Evolutionary conservation across 2,888 invertebrate species (phyloP).

Genomic region (Lagria hirta): DNA sequence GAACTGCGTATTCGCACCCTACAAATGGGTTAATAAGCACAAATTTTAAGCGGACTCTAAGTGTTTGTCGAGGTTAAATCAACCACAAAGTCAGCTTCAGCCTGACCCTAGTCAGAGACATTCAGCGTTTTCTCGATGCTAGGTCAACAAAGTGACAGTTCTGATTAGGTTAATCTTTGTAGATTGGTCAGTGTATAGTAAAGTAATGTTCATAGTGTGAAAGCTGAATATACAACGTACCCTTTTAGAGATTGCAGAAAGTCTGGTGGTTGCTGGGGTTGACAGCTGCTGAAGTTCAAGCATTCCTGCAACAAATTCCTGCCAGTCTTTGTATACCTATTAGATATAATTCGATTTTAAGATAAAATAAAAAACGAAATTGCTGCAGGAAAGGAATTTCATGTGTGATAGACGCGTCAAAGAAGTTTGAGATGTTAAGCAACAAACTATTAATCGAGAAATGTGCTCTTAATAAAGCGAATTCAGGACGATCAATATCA

Average conservation of each 20-base stretch:
- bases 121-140: constrained; percentile 2
- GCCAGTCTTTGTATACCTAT: constrained; percentile 27
- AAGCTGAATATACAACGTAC: constrained; percentile 22
- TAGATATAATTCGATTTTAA: constrained; percentile 20
- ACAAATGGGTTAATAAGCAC: constrained; percentile 4
- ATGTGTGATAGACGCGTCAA: no score
- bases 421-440: no score
- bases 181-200: constrained; percentile 19
- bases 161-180: constrained; percentile 25
- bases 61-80: constrained; percentile 7
- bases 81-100: background rate
- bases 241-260: constrained; percentile 32
- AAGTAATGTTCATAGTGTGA: constrained; percentile 11
- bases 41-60: constrained; percentile 6
- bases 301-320: constrained; percentile 28
- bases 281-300: constrained; percentile 33
- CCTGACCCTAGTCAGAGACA: no score
- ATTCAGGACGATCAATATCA: no score
- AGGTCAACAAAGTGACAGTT: constrained; percentile 17
- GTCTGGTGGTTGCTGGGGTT: constrained; percentile 32
- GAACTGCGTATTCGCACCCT: no score
- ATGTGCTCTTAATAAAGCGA: no score
- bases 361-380: constrained; percentile 10
- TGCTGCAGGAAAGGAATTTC: no score
- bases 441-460: no score